These are phyloP conservation scores for Pristionchus arcanus DNA, from an alignment of 2,888 invertebrate species.

Conservation along the genomic window DNA sequence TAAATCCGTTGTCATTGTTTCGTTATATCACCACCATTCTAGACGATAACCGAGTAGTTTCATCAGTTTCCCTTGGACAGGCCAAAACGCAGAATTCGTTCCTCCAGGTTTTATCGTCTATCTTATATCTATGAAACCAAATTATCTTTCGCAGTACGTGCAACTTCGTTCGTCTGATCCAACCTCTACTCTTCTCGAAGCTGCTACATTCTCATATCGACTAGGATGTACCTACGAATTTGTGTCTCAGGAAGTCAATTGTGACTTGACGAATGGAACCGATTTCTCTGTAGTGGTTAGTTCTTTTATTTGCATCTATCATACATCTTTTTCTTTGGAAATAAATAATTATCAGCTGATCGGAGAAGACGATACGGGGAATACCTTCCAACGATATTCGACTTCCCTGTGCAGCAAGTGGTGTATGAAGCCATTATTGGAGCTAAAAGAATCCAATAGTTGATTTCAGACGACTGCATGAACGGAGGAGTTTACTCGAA, in stretches of 20 bases:
- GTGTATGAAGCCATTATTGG: neutral
- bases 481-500: constrained; percentile 70
- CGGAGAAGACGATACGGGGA: constrained; percentile 73
- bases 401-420: constrained; percentile 56
- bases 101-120: neutral
- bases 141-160: neutral
- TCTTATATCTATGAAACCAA: neutral
- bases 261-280: constrained; percentile 56
- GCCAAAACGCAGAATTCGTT: neutral
- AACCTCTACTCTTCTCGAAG: constrained; percentile 5
- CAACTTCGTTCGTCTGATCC: constrained; percentile 5
- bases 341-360: constrained; percentile 57
- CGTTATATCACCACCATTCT: neutral
- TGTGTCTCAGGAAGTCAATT: constrained; percentile 70
- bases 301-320: neutral
- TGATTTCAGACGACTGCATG: constrained; percentile 55
- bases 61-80: neutral
- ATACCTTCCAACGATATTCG: constrained; percentile 71
- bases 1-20: neutral
- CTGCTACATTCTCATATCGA: neutral
- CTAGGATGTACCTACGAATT: constrained; percentile 62
- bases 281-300: constrained; percentile 50
- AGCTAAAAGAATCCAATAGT: neutral
- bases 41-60: constrained; percentile 38
- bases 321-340: no score